These are phyloP conservation scores for Tinamus guttatus DNA, from an alignment of 2,113 vertebrate species.

Conservation along the genomic window DNA sequence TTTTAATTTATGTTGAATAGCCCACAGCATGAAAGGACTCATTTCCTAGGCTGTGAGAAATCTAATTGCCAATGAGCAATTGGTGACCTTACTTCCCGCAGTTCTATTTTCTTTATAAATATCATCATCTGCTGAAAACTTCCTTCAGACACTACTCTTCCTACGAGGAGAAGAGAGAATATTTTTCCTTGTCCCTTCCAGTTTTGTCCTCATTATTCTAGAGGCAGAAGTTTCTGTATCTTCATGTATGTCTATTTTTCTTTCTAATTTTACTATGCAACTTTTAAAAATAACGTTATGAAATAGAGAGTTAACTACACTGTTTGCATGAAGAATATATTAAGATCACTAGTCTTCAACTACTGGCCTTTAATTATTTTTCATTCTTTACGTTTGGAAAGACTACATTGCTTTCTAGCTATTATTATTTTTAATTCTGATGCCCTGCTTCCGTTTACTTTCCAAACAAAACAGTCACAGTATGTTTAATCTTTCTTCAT, in stretches of 20 bases:
- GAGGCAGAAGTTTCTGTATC: not conserved
- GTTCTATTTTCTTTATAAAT: not conserved
- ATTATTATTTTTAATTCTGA: conserved; percentile 64
- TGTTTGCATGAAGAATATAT: not conserved
- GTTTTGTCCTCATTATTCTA: not conserved
- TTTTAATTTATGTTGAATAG: not conserved
- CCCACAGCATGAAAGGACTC: not conserved
- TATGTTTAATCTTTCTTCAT: conserved; percentile 51
- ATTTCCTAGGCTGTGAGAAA: not conserved
- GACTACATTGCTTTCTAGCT: conserved; percentile 17
- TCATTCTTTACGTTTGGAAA: conserved; percentile 43
- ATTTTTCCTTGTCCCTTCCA: not conserved
- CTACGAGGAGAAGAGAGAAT: not conserved
- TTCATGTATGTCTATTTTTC: not conserved
- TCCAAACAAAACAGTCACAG: conserved; percentile 45
- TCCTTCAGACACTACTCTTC: not conserved
- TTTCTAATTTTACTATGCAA: not conserved
- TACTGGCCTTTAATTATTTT: conserved; percentile 44
- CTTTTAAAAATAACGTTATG: not conserved
- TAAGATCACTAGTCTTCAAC: not conserved
- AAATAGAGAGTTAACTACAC: not conserved
- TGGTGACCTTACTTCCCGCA: not conserved
- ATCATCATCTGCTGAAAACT: not conserved
- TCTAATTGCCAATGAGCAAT: not conserved
- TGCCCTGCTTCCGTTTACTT: conserved; percentile 43